A percentile compares a stretch with the other conserved stretches of the same genome.
These are phyloP conservation scores for Nibea coibor DNA, from an alignment of 2,113 vertebrate genomes.

Conservation along the genomic window DNA sequence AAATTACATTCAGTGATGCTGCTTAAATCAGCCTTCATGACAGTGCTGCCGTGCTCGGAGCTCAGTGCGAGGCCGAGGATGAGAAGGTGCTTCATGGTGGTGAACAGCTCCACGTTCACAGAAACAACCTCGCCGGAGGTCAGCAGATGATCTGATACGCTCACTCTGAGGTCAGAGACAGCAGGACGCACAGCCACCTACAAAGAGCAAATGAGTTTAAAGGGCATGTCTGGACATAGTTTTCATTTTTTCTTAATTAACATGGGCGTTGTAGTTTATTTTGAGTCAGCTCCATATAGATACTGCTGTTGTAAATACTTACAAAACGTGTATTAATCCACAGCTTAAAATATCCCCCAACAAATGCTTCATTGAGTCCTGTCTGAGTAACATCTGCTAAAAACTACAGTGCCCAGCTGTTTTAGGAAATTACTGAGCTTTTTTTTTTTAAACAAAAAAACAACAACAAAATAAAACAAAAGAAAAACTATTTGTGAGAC, in stretches of 20 bases:
- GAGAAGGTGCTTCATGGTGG: conserved; percentile 14
- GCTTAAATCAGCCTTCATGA: background rate
- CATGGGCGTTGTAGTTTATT: background rate
- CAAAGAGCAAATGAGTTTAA: conserved; percentile 2
- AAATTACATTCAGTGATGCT: background rate
- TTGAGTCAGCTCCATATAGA: no score
- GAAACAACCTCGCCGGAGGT: background rate
- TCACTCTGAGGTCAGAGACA: conserved; percentile 23
- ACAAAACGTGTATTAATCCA: background rate
- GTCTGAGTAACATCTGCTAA: background rate
- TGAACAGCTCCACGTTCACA: conserved; percentile 12
- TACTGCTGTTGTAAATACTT: background rate
- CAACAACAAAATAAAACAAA: no score
- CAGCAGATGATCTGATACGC: background rate
- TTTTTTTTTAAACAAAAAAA: background rate
- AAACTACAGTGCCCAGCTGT: background rate
- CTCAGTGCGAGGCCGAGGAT: conserved; percentile 5
- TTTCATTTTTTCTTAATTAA: background rate
- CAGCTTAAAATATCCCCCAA: background rate
- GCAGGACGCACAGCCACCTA: conserved; percentile 27
- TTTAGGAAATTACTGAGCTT: background rate
- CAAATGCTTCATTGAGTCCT: background rate
- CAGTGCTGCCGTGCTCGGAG: background rate
- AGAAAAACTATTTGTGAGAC: background rate
- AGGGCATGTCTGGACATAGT: background rate